Conservation (phyloP, 1,140 invertebrate genomes). For the Drosophila burlai region DNA sequence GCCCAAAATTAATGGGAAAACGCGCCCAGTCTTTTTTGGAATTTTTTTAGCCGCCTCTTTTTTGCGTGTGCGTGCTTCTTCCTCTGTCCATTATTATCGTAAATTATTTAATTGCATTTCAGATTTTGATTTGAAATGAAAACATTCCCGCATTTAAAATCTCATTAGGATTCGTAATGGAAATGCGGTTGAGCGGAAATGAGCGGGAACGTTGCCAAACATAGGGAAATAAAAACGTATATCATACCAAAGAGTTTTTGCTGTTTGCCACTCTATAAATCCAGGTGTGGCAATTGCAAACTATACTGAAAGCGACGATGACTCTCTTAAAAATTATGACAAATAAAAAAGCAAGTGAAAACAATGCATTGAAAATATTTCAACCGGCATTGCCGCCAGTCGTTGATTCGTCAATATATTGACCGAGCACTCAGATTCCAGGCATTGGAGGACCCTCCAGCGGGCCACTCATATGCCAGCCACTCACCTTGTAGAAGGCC, state of each 20-base stretch:
- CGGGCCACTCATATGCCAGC: neutral
- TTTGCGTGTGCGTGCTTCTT: slow-evolving; percentile 14
- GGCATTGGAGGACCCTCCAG: slow-evolving; percentile 32
- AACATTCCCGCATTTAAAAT: slow-evolving; percentile 63
- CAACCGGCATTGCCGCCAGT: slow-evolving; percentile 24
- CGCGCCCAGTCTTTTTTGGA: slow-evolving; percentile 30
- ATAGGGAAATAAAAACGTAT: neutral
- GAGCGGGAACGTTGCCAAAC: slow-evolving; percentile 7
- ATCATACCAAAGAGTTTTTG: neutral
- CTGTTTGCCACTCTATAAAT: slow-evolving; percentile 50
- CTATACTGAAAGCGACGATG: slow-evolving; percentile 20
- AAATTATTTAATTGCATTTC: slow-evolving; percentile 75
- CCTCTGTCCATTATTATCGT: slow-evolving; percentile 30
- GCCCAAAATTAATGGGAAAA: slow-evolving; percentile 46
- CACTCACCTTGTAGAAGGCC: slow-evolving; percentile 84
- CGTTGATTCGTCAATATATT: slow-evolving; percentile 52
- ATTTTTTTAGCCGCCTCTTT: slow-evolving; percentile 13
- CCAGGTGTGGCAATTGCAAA: slow-evolving; percentile 24
- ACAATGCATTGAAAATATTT: slow-evolving; percentile 52
- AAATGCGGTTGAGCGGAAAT: slow-evolving; percentile 38
- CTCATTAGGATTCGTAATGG: slow-evolving; percentile 51
- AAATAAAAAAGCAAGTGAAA: slow-evolving; percentile 41
- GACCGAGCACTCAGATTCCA: slow-evolving; percentile 55
- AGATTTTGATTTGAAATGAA: slow-evolving; percentile 50
- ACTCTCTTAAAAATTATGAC: slow-evolving; percentile 49